phyloP scores from a whole-genome alignment of 2,888 invertebrate species.

The Eretmocerus hayati region DNA sequence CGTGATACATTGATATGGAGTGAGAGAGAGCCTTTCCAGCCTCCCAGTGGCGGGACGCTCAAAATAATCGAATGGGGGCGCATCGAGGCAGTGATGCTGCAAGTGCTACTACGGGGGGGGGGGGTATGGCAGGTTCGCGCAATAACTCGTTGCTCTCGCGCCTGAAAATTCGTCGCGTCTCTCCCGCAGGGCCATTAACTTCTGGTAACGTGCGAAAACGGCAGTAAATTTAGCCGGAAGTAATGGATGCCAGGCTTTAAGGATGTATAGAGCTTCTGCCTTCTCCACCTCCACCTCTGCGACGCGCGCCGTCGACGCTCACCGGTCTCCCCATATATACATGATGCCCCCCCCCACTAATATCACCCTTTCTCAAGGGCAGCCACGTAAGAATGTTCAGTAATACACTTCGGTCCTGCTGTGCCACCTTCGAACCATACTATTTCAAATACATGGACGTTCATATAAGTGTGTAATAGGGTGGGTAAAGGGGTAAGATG shows the following conservation, averaged over 20 bases:
- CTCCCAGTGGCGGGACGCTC: neutral
- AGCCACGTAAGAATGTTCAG: slow-evolving; percentile 41
- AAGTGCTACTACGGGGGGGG: too few relatives aligned
- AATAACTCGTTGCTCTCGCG: slow-evolving; percentile 20
- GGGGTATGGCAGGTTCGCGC: neutral
- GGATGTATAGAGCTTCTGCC: slow-evolving; percentile 33
- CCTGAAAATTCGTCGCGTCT: slow-evolving; percentile 27
- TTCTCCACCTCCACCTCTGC: slow-evolving; percentile 3
- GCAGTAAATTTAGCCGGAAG: slow-evolving; percentile 40
- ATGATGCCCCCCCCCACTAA: too few relatives aligned
- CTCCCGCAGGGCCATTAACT: slow-evolving; percentile 36
- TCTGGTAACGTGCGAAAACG: slow-evolving; percentile 44
- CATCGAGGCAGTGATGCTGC: too few relatives aligned
- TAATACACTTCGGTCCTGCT: slow-evolving; percentile 42
- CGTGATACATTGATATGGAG: neutral
- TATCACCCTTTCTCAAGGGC: too few relatives aligned
- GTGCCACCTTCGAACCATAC: slow-evolving; percentile 23
- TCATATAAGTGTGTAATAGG: slow-evolving; percentile 14
- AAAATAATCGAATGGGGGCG: slow-evolving; percentile 16
- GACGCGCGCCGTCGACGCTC: slow-evolving; percentile 22
- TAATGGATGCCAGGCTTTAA: slow-evolving; percentile 42
- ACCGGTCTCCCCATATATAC: neutral
- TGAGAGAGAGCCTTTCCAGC: neutral
- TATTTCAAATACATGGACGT: too few relatives aligned
- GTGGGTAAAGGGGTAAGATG: slow-evolving; percentile 40